These are phyloP conservation scores for Acrocera orbiculus DNA, from an alignment of 2,888 invertebrate genomes.

Conservation along the genomic window DNA sequence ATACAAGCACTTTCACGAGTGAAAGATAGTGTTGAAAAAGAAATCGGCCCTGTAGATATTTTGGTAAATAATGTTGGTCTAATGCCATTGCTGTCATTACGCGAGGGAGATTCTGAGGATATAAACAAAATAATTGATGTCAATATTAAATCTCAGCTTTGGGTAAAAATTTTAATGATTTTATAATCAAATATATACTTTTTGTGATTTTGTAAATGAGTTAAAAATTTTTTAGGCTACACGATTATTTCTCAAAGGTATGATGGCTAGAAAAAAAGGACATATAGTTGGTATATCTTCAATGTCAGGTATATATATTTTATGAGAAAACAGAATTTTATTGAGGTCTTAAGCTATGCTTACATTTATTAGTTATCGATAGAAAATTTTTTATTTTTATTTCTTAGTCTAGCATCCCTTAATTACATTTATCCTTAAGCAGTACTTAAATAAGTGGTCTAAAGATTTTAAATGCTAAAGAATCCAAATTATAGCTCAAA, in stretches of 20 bases:
- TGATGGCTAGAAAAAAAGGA: slow-evolving; percentile 25
- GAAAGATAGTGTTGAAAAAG: slow-evolving; percentile 24
- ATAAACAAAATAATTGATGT: slow-evolving; percentile 30
- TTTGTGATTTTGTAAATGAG: neutral
- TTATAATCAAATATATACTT: neutral
- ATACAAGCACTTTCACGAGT: slow-evolving; percentile 24
- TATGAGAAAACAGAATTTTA: too few species aligned
- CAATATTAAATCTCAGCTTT: slow-evolving; percentile 31
- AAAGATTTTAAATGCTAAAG: too few species aligned
- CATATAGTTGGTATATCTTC: neutral
- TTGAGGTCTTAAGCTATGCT: too few species aligned
- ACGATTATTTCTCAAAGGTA: slow-evolving; percentile 30
- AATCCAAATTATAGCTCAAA: too few species aligned
- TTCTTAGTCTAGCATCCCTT: too few species aligned
- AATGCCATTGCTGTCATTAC: slow-evolving; percentile 28
- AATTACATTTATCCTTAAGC: too few species aligned
- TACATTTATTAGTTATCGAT: too few species aligned
- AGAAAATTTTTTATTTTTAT: too few species aligned
- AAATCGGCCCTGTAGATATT: slow-evolving; percentile 31
- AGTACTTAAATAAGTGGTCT: too few species aligned
- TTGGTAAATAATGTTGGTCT: slow-evolving; percentile 33
- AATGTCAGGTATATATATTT: neutral
- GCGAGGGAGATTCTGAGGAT: slow-evolving; percentile 26
- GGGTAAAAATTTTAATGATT: slow-evolving; percentile 24
- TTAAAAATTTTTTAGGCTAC: slow-evolving; percentile 21